Evolutionary conservation across 2,797 vertebrate species (phyloP), one percentile per base, ranked within the genome.

Genomic region (Artibeus lituratus): DNA sequence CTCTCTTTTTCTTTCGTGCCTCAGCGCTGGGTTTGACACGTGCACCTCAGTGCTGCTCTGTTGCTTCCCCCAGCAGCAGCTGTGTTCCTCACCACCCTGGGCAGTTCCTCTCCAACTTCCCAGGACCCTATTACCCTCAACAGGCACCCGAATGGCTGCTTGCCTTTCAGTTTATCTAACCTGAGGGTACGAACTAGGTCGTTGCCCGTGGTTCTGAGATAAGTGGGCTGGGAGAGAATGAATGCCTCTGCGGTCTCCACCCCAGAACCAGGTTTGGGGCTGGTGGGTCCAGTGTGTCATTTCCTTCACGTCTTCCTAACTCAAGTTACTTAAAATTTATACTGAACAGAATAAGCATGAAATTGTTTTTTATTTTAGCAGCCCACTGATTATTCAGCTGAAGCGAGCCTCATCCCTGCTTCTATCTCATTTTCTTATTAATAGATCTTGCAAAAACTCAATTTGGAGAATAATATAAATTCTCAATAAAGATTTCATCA

Each of bases 401-500:
- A 49, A 65, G 24, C 82, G 72, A 55, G 18, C 74, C 80, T 72
- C 72, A 80, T 26, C 21, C 88, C 12, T 78, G 32, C n/a, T 16
- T 86, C 19, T 59, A 2, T 51, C 19, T 84, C 11, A 22, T 87
- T 91, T 80, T 74, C 55, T 55, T 94, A 57, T 8, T 12, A 49
- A 49, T 49, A 53, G 22, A 76, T 39, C 39, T 91, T 88, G 73
- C 26, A 44, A 90, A 90, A 90, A 76, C 21, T 62, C 69, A 35
- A 4, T 83, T 84, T 77, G 92, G 39, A 90, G 37, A 77, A 26
- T 73, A 73, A 47, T 59, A 55, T 21, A 65, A 89, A 62, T 76
- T 89, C 49, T 86, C 29, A 39, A 10, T 49, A n/a, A 91, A 59
- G 10, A 57, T 18, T 81, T 76, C 44, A 65, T 65, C 39, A 18